A percentile compares a stretch with the other conserved stretches of the same genome.
Conservation (phyloP, 2,888 invertebrate genomes). For the Eledona agricola region DNA sequence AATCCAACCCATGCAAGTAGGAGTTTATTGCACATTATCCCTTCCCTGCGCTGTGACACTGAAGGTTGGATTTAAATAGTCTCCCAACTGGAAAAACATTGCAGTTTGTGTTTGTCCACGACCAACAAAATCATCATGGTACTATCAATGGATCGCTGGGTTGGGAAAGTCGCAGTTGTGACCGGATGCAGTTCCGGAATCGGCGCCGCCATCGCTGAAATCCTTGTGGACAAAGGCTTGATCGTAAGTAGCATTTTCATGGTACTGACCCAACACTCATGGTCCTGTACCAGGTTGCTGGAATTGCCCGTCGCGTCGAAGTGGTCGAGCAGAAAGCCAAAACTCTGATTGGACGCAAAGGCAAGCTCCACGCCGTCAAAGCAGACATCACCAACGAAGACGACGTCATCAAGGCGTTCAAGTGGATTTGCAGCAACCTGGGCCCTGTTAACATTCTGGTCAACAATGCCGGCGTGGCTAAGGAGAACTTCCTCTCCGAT, state of each 20-base stretch:
- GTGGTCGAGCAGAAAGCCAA: slow-evolving; percentile 41
- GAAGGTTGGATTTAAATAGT: no score
- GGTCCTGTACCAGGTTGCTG: slow-evolving; percentile 46
- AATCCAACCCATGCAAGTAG: no score
- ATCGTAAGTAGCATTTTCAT: slow-evolving; percentile 60
- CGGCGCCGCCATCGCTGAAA: slow-evolving; percentile 63
- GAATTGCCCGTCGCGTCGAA: slow-evolving; percentile 46
- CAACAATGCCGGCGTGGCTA: slow-evolving; percentile 58
- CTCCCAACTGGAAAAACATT: no score
- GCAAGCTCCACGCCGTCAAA: slow-evolving; percentile 53
- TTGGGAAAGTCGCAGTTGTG: slow-evolving; percentile 69
- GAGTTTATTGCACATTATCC: no score
- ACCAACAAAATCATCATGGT: no score
- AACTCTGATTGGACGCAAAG: slow-evolving; percentile 43
- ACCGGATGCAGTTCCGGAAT: slow-evolving; percentile 73
- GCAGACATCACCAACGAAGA: slow-evolving; percentile 57
- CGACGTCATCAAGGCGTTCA: slow-evolving; percentile 53
- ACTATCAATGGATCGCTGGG: slow-evolving; percentile 67
- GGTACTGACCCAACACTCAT: neutral
- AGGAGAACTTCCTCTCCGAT: slow-evolving; percentile 44
- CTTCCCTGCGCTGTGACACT: no score
- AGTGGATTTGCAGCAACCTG: slow-evolving; percentile 53
- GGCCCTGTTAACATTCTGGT: slow-evolving; percentile 57
- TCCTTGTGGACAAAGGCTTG: slow-evolving; percentile 64
- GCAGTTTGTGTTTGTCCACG: no score